Percentiles rank a stretch among this genome's conserved stretches.
Evolutionary conservation across 2,888 invertebrate genomes (phyloP).

Genomic region (Cepaea hortensis): DNA sequence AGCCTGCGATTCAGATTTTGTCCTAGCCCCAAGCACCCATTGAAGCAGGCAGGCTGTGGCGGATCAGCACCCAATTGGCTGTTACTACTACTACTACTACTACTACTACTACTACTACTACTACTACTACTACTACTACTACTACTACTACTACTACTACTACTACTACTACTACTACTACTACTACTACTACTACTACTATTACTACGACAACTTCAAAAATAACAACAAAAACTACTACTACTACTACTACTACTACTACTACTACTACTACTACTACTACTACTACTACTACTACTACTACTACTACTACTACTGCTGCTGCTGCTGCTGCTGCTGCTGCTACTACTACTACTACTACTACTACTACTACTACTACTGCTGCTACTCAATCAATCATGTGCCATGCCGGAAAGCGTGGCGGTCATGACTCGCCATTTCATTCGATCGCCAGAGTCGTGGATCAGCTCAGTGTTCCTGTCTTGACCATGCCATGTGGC

Average conservation of each 20-base stretch:
- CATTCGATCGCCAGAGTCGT: no score
- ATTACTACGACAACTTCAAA: no score
- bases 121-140: background rate
- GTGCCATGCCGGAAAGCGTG: no score
- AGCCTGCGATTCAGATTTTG: no score
- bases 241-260: constrained; percentile 14
- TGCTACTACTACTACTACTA: background rate
- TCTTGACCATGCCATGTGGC: no score
- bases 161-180: background rate
- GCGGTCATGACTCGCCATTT: no score
- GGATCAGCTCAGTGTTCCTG: no score
- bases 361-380: background rate
- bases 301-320: background rate
- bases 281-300: background rate
- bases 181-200: constrained; percentile 4
- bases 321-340: background rate
- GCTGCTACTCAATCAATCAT: no score
- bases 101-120: background rate
- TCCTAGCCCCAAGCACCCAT: no score
- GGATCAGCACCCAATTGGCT: no score
- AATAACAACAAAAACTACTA: background rate
- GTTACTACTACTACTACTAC: background rate
- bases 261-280: background rate
- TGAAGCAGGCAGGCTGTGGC: no score
- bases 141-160: background rate